Conservation (phyloP, 2,113 vertebrate genomes). For the Cyanoliseus patagonus region DNA sequence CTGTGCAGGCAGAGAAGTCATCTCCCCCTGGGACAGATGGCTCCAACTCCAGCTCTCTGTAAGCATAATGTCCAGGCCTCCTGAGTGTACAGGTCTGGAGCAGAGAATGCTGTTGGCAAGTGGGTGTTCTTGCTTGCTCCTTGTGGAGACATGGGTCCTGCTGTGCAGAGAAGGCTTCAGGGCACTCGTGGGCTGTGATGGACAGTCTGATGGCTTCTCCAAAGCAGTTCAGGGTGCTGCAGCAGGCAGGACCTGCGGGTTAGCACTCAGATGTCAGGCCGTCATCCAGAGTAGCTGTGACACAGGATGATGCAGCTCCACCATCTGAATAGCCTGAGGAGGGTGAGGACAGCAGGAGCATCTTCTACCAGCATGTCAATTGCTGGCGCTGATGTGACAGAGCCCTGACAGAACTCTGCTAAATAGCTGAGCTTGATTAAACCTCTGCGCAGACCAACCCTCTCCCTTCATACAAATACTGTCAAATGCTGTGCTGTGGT, state of each 20-base stretch:
- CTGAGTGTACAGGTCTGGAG: background rate
- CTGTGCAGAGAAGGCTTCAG: background rate
- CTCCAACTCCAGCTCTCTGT: background rate
- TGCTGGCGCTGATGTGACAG: background rate
- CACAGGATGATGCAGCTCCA: no score
- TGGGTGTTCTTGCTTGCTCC: background rate
- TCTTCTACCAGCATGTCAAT: background rate
- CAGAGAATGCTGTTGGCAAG: background rate
- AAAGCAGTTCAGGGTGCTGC: background rate
- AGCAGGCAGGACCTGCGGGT: background rate
- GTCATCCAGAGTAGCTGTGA: background rate
- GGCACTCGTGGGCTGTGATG: fast-evolving
- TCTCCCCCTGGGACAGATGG: background rate
- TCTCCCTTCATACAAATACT: background rate
- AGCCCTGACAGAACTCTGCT: background rate
- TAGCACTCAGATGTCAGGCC: background rate
- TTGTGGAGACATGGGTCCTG: background rate
- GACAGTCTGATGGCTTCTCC: background rate
- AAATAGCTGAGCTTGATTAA: background rate
- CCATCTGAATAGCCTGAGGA: background rate
- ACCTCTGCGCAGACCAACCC: background rate
- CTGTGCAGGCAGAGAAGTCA: background rate
- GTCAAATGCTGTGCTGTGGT: background rate
- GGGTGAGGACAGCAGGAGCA: background rate
- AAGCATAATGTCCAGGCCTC: background rate